Evolutionary conservation across 2,888 invertebrate genomes (phyloP).

Genomic region (Heliconius charithonia): DNA sequence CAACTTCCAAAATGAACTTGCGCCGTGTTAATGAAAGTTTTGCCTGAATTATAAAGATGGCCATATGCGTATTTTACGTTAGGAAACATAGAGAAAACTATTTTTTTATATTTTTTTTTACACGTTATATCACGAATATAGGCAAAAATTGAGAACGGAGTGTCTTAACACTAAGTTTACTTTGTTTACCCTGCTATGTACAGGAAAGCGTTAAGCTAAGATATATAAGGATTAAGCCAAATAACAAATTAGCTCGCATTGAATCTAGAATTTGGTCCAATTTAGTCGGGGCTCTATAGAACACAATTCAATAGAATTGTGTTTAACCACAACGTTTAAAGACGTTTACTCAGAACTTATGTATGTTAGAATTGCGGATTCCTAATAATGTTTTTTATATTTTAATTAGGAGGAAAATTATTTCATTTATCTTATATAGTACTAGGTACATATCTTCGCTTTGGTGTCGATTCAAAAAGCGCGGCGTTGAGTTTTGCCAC

Average conservation of each 20-base stretch:
- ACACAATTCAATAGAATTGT: neutral
- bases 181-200: neutral
- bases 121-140: no score
- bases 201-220: neutral
- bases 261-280: neutral
- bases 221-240: neutral
- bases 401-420: no score
- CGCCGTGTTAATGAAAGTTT: neutral
- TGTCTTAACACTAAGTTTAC: neutral
- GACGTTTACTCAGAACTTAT: neutral
- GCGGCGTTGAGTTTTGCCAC: no score
- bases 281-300: neutral
- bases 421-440: no score
- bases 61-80: neutral
- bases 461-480: no score
- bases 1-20: conserved; percentile 1
- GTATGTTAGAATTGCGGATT: neutral
- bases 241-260: neutral
- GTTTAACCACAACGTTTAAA: conserved; percentile 7
- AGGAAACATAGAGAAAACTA: neutral
- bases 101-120: neutral
- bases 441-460: no score
- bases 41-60: neutral
- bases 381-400: no score
- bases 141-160: neutral